These are phyloP conservation scores for Cossypha polioptera DNA, from an alignment of 2,797 vertebrate species.

Conservation along the genomic window DNA sequence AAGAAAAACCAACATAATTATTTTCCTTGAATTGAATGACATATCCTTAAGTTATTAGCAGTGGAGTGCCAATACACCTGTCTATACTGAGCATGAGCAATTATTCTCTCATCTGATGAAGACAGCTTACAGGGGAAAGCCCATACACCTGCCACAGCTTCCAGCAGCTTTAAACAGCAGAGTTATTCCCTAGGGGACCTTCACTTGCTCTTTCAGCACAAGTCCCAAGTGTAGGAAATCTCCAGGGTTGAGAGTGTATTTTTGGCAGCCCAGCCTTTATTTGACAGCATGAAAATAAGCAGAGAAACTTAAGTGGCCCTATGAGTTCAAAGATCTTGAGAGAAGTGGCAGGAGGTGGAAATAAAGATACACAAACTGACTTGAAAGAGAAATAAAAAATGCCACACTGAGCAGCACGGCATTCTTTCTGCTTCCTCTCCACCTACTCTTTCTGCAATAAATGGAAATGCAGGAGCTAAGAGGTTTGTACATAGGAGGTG, in stretches of 20 bases:
- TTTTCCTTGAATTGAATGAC: neutral
- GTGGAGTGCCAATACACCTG: neutral
- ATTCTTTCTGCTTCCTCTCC: neutral
- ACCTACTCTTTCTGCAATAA: neutral
- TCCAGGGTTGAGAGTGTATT: neutral
- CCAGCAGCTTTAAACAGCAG: neutral
- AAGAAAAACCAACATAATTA: neutral
- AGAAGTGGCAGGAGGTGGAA: slow-evolving; percentile 29
- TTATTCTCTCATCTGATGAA: neutral
- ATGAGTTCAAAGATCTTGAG: slow-evolving; percentile 5
- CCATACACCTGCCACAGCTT: slow-evolving; percentile 1
- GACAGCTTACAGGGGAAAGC: neutral
- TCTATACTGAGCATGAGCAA: neutral
- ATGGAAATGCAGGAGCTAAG: neutral
- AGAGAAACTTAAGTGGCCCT: slow-evolving; percentile 23
- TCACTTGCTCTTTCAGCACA: neutral
- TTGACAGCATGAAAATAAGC: slow-evolving; percentile 30
- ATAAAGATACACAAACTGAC: neutral
- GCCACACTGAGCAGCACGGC: neutral
- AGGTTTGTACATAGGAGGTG: neutral
- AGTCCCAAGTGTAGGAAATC: neutral
- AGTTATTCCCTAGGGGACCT: neutral
- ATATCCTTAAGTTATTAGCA: neutral
- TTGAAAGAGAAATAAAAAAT: slow-evolving; percentile 41
- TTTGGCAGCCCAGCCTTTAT: neutral